phyloP scores from a whole-genome alignment of 2,797 vertebrate species.

The Psittacula echo region DNA sequence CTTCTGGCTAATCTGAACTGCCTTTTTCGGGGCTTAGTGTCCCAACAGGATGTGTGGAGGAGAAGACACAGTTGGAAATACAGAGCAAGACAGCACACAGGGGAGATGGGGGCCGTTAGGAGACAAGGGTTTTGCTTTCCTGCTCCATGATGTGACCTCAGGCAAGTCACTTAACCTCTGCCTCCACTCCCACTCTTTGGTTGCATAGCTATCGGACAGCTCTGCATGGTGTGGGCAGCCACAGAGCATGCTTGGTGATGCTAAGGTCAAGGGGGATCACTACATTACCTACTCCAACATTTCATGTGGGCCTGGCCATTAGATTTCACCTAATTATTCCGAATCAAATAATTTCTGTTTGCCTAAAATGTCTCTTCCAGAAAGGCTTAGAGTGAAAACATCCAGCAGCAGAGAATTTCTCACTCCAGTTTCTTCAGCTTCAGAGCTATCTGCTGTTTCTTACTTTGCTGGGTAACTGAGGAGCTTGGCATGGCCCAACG shows the following conservation, averaged over 20 bases:
- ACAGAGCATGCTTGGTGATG: accelerated
- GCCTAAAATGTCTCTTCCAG: not conserved
- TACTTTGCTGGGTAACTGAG: not conserved
- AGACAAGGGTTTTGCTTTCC: not conserved
- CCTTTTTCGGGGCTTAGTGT: not conserved
- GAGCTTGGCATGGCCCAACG: not conserved
- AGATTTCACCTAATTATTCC: not conserved
- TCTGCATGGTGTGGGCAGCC: not conserved
- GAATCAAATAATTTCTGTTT: not conserved
- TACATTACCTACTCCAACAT: not conserved
- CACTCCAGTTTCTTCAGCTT: not conserved
- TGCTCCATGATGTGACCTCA: not conserved
- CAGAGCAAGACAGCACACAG: not conserved
- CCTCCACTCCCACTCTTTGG: not conserved
- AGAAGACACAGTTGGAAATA: not conserved
- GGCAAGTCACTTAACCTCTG: not conserved
- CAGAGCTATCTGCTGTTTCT: not conserved
- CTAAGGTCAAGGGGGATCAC: accelerated
- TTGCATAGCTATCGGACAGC: not conserved
- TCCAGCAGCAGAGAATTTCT: not conserved
- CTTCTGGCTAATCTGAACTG: not conserved
- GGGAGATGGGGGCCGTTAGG: not conserved
- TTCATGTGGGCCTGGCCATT: not conserved
- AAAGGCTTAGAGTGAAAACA: not conserved
- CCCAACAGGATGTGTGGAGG: not conserved